phyloP scores from a whole-genome alignment of 2,888 invertebrate genomes.

The Fragum sueziense region DNA sequence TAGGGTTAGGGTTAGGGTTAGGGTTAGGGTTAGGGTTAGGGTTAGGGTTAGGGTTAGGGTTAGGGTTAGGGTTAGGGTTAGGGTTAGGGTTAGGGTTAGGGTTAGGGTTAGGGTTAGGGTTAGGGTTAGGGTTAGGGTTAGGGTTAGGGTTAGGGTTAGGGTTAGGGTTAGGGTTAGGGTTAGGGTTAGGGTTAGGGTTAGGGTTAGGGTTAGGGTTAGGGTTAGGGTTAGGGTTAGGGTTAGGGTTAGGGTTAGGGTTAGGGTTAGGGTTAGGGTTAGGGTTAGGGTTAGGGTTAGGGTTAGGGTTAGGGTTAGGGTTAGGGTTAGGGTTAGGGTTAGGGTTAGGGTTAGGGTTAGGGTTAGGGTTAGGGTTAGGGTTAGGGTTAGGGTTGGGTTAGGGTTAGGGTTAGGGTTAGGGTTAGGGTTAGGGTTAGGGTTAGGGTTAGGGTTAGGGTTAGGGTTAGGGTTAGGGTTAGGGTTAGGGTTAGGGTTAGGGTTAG shows the following conservation, averaged over 20 bases:
- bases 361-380: background rate
- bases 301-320: conserved; percentile 30
- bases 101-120: conserved; percentile 58
- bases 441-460: conserved; percentile 13
- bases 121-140: conserved; percentile 58
- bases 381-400: conserved; percentile 27
- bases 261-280: conserved; percentile 43
- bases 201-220: conserved; percentile 35
- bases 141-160: conserved; percentile 53
- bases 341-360: conserved; percentile 19
- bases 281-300: conserved; percentile 41
- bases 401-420: conserved; percentile 26
- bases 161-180: conserved; percentile 43
- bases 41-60: conserved; percentile 68
- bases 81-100: conserved; percentile 63
- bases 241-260: conserved; percentile 44
- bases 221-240: conserved; percentile 35
- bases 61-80: conserved; percentile 69
- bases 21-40: conserved; percentile 60
- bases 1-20: conserved; percentile 56
- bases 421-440: conserved; percentile 10
- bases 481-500: conserved; percentile 32
- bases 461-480: conserved; percentile 28
- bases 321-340: conserved; percentile 22
- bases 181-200: conserved; percentile 41